These are phyloP conservation scores for Amphibalanus amphitrite DNA, from an alignment of 1,140 invertebrate genomes.

Conservation along the genomic window DNA sequence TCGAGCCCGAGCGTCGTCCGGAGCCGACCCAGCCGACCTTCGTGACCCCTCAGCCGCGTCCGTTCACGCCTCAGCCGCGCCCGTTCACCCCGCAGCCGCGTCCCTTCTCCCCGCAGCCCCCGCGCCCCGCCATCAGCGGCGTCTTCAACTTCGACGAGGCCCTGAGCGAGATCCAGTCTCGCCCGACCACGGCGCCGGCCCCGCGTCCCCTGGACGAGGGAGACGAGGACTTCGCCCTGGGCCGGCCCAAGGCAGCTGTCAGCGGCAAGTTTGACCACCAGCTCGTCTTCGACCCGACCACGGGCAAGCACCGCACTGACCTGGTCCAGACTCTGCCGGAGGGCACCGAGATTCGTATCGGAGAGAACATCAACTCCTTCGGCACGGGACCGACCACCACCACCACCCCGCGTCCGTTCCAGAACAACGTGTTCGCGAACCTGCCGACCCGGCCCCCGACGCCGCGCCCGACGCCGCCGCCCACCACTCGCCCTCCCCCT, in stretches of 20 bases:
- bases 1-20: constrained; percentile 4
- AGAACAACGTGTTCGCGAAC: background rate
- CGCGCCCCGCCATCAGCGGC: constrained; percentile 6
- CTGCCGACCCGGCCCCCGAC: too few species aligned
- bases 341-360: constrained; percentile 1
- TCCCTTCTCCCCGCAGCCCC: background rate
- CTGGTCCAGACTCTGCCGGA: background rate
- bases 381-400: background rate
- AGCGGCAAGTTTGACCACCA: constrained; percentile 13
- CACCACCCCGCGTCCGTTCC: background rate
- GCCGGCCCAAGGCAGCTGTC: constrained; percentile 2
- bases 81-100: constrained; percentile 2
- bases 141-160: constrained; percentile 16
- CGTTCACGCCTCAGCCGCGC: background rate
- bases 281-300: constrained; percentile 18
- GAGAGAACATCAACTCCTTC: background rate
- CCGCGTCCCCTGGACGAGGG: constrained; percentile 15
- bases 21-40: constrained; percentile 8
- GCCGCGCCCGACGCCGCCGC: too few species aligned
- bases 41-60: constrained; percentile 5
- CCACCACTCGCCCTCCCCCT: too few species aligned
- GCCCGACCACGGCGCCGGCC: constrained; percentile 6
- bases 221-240: constrained; percentile 3
- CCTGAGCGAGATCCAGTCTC: constrained; percentile 12
- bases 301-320: constrained; percentile 12